Evolutionary conservation across 2,797 vertebrate species (phyloP).

Genomic region (Trematomus bernacchii): DNA sequence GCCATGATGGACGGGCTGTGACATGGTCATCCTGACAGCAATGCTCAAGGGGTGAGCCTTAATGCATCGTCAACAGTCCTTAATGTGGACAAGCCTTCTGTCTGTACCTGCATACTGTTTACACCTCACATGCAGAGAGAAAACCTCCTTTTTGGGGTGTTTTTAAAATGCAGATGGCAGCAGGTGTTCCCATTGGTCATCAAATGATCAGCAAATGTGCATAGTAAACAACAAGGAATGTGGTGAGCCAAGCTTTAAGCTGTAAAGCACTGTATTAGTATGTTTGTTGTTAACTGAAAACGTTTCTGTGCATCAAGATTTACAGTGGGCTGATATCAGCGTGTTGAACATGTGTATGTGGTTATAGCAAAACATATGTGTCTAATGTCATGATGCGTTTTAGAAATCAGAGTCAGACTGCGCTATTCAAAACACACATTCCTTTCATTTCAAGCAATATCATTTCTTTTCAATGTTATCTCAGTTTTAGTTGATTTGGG

Average conservation of each 20-base stretch:
- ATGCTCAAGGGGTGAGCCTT: slow-evolving; percentile 3
- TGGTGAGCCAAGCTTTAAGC: slow-evolving; percentile 30
- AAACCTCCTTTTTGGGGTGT: slow-evolving; percentile 27
- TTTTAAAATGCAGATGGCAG: slow-evolving; percentile 42
- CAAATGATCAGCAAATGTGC: slow-evolving; percentile 16
- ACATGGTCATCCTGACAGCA: slow-evolving; percentile 51
- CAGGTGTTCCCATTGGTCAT: slow-evolving; percentile 27
- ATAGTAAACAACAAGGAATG: slow-evolving; percentile 32
- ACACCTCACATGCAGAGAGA: slow-evolving; percentile 38
- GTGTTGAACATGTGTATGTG: slow-evolving; percentile 33
- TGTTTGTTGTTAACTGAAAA: slow-evolving; percentile 34
- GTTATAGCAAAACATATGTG: slow-evolving; percentile 38
- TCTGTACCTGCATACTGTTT: slow-evolving; percentile 42
- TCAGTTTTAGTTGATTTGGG: slow-evolving; percentile 15
- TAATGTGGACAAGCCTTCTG: slow-evolving; percentile 42
- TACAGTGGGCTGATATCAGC: slow-evolving; percentile 25
- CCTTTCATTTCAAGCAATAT: slow-evolving; percentile 19
- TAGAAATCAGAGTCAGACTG: slow-evolving; percentile 6
- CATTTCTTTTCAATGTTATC: not conserved
- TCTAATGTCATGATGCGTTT: slow-evolving; percentile 22
- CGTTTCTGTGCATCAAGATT: slow-evolving; percentile 19
- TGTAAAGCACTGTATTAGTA: slow-evolving; percentile 32
- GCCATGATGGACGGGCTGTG: slow-evolving; percentile 96
- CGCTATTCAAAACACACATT: slow-evolving; percentile 14
- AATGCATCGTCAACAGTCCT: slow-evolving; percentile 19